Evolutionary conservation across 2,888 invertebrate species (phyloP), one percentile per base, ranked within the genome.

Genomic region (Iphiclides podalirius): DNA sequence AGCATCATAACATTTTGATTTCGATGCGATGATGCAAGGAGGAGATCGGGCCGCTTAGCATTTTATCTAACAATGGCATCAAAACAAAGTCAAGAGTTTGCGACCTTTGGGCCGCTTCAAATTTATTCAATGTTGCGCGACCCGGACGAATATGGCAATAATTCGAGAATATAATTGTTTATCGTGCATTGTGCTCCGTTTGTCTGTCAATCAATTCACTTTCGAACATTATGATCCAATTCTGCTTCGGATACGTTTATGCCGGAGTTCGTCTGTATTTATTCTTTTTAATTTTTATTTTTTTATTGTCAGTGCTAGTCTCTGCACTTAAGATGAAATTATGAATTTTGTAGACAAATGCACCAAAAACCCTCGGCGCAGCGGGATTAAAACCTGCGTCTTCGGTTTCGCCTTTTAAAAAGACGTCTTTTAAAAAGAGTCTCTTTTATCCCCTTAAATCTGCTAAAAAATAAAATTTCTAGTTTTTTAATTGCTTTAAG

Each of bases 201-300:
- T 66, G 66, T 55, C 83, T 85, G 87, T 86, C 87, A 84, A 82
- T 87, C 86, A 84, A 74, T 63, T 76, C 72, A 70, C 77, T 79
- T 78, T 79, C 74, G 67, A 79, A 75, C 71, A 68, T 68, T 75
- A 59, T 76, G 84, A 79, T 81, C 80, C 78, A 80, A 71, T 75
- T 82, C 70, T 69, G 54, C 55, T 55, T 60, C 52, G 59, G 20
- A 39, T 45, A 54, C 16, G 49, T 13, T 66, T 73, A 77, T 75
- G 75, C 65, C 52, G 60, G 52, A 75, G 39, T 16, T 57, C 58
- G 51, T 49, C 57, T 69, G 28, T 7, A n/a, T n/a, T n/a, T n/a
- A n/a, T 17, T 15, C 15, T 35, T 9, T 44, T 44, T 28, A 36
- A n/a, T n/a, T n/a, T n/a, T n/a, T n/a, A n/a, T n/a, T n/a, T n/a